Conservation (phyloP, 1,140 invertebrate species). For the Pseudachorutes palmiensis region DNA sequence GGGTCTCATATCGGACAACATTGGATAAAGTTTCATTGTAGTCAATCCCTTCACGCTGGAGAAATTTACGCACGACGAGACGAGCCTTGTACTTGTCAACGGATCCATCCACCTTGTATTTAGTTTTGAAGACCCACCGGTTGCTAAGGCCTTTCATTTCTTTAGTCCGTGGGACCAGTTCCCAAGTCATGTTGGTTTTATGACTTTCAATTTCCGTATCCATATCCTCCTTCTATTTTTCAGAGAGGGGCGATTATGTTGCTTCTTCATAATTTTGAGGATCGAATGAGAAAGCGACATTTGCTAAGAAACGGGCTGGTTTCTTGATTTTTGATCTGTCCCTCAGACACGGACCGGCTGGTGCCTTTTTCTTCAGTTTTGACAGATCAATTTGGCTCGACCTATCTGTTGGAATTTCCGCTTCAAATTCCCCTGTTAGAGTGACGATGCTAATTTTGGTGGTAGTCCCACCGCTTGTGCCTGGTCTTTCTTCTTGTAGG, state of each 20-base stretch:
- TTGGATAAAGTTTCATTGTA: constrained; percentile 39
- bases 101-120: constrained; percentile 39
- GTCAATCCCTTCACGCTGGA: constrained; percentile 35
- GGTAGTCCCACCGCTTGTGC: too few relatives aligned
- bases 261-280: constrained; percentile 29
- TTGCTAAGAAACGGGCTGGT: neutral
- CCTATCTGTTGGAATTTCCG: too few relatives aligned
- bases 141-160: constrained; percentile 40
- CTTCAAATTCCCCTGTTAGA: too few relatives aligned
- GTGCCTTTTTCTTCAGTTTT: too few relatives aligned
- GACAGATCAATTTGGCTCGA: too few relatives aligned
- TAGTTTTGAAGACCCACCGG: constrained; percentile 42
- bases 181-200: constrained; percentile 34
- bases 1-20: constrained; percentile 34
- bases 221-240: constrained; percentile 33
- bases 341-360: too few relatives aligned
- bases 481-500: too few relatives aligned
- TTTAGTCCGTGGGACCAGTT: constrained; percentile 41
- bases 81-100: constrained; percentile 43
- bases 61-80: constrained; percentile 41
- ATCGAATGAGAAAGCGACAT: neutral
- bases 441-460: too few relatives aligned
- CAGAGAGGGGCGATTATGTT: constrained; percentile 6
- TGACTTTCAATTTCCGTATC: constrained; percentile 33
- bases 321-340: neutral